Base-by-base conservation (phyloP, 2,888 invertebrate genomes). In the Agrochola circellaris region DNA sequence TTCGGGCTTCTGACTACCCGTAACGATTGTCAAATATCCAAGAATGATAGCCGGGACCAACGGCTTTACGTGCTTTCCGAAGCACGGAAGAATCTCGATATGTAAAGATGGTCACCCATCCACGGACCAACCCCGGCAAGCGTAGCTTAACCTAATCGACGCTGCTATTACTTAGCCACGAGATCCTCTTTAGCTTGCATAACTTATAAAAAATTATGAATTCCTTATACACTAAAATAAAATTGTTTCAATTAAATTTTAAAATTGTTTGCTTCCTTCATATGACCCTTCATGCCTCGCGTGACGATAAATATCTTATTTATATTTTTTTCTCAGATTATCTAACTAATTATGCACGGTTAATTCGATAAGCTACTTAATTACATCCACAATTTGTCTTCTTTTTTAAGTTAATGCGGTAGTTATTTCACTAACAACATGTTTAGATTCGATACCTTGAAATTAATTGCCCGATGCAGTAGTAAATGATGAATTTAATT, bases 241-340 rank as follows among this genome's bases (percentile, higher is more conserved):
- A 65, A 74, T 66, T 83, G 13, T 58, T n/a, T 8, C n/a, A 66
- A 66, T 72, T 66, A 23, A 70, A 45, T 68, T 61, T 64, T 58
- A 30, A 62, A 69, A 69, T 66, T 83, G 13, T 58, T n/a, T 8
- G 23, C 45, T 75, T 75, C 72, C 72, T 72, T 17, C 58, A 58
- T 34, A n/a, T 67, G 72, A 83, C 58, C 76, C 79, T 79, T 67
- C 42, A 56, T 17, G 54, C 48, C n/a, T 80, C 45, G 80, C 80
- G 83, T 83, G 77, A 73, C 67, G 73, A 64, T 83, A 79, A 79
- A 13, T 42, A 80, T 80, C 76, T 56, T 77, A 73, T 64, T 72
- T 67, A 77, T 80, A 70, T 62, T 70, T 83, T 48, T 75, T 80
- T 83, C 80, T 76, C 70, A 64, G 80, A 83, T 80, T 77, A 73